These are phyloP conservation scores for Brachionus sp. DNA, from an alignment of 1,140 invertebrate species.

Conservation along the genomic window DNA sequence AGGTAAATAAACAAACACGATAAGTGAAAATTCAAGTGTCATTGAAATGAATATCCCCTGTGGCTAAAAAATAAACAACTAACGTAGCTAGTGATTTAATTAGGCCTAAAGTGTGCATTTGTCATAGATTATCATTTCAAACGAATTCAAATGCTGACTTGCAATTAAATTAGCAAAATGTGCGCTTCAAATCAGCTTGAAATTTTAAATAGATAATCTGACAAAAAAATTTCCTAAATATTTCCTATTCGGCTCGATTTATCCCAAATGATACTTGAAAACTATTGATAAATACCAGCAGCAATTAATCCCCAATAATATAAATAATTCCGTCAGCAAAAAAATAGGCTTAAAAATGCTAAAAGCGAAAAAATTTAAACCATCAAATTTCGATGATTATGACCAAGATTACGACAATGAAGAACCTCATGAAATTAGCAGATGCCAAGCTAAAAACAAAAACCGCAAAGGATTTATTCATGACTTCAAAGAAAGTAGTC, in stretches of 20 bases:
- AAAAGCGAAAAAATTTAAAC: not conserved
- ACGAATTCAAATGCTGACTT: conserved; percentile 5
- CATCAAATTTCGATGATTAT: not conserved
- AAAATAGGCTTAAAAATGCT: not conserved
- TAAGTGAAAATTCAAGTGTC: conserved; percentile 11
- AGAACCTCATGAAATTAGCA: not conserved
- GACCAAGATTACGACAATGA: not conserved
- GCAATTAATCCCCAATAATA: not conserved
- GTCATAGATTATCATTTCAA: conserved; percentile 33
- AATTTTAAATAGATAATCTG: conserved; percentile 36
- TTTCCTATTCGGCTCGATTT: conserved; percentile 29
- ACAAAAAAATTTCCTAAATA: conserved; percentile 40
- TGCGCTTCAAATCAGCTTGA: conserved; percentile 16
- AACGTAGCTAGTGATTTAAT: conserved; percentile 1
- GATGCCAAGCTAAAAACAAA: not conserved
- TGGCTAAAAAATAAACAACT: not conserved
- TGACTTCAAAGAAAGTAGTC: not conserved
- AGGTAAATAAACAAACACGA: not conserved
- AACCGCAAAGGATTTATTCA: not conserved
- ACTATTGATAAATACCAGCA: not conserved
- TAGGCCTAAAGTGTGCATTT: not conserved
- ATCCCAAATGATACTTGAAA: conserved; percentile 26
- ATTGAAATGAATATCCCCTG: not conserved
- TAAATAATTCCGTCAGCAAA: not conserved
- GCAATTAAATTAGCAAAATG: conserved; percentile 9